Conservation (phyloP, 30 jellyfish, hydroid and myxozoan species). For the Aurelia coerulea region DNA sequence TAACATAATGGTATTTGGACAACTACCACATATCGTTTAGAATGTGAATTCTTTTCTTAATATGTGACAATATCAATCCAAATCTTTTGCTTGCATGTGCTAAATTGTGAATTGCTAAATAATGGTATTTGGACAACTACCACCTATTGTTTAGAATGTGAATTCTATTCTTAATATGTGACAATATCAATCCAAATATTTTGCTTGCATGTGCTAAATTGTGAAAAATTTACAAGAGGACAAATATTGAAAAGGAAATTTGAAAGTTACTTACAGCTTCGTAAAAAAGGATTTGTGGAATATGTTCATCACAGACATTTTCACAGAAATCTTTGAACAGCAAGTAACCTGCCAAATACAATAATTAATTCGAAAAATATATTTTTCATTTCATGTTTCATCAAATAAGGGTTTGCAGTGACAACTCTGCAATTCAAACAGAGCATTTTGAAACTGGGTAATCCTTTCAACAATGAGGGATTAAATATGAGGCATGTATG, state of each 20-base stretch:
- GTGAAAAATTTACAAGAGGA: background rate
- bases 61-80: too few relatives aligned
- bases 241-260: background rate
- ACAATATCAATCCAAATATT: too few relatives aligned
- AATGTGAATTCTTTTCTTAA: too few relatives aligned
- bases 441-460: too few relatives aligned
- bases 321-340: conserved; percentile 95
- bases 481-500: too few relatives aligned
- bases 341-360: conserved; percentile 81
- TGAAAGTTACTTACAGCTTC: conserved; percentile 84
- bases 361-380: background rate
- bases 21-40: too few relatives aligned
- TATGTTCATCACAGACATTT: conserved; percentile 85
- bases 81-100: background rate
- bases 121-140: too few relatives aligned
- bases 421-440: too few relatives aligned
- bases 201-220: background rate
- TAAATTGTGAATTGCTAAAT: background rate
- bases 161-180: too few relatives aligned
- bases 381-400: background rate
- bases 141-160: too few relatives aligned
- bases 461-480: too few relatives aligned
- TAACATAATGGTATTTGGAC: too few relatives aligned
- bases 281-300: conserved; percentile 91
- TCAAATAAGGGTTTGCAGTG: background rate